A percentile compares a stretch with the other conserved stretches of the same genome.
phyloP scores from a whole-genome alignment of 2,797 vertebrate species.

The Morus bassanus region DNA sequence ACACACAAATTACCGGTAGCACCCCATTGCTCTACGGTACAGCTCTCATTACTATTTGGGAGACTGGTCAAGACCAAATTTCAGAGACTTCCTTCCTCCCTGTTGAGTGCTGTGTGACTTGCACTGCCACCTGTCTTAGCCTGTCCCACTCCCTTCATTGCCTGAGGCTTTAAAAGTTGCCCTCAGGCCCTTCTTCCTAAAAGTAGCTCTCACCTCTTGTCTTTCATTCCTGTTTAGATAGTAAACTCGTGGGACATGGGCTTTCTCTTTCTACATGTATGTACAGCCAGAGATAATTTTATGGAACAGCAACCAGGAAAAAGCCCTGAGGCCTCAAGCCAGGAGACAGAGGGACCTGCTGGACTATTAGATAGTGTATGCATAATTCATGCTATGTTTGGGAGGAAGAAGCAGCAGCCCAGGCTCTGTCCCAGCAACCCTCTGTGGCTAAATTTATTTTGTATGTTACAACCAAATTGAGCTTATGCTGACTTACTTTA shows the following conservation, averaged over 20 bases:
- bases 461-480: neutral
- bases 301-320: neutral
- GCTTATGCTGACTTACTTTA: neutral
- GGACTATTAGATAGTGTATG: neutral
- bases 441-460: neutral
- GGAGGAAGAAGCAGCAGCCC: neutral
- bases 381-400: neutral
- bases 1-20: neutral
- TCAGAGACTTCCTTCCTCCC: neutral
- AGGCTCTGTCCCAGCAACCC: neutral
- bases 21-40: neutral
- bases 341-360: neutral
- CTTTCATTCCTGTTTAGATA: neutral
- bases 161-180: neutral
- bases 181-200: neutral
- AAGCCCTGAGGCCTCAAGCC: neutral
- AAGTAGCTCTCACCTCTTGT: neutral
- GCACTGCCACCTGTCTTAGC: neutral
- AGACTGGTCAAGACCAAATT: neutral
- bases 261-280: neutral
- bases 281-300: neutral
- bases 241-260: neutral
- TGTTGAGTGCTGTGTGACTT: neutral
- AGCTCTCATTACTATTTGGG: neutral
- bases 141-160: fast-evolving